These are phyloP conservation scores for Amphilophus citrinellus DNA, from an alignment of 2,113 vertebrate species.

Conservation along the genomic window DNA sequence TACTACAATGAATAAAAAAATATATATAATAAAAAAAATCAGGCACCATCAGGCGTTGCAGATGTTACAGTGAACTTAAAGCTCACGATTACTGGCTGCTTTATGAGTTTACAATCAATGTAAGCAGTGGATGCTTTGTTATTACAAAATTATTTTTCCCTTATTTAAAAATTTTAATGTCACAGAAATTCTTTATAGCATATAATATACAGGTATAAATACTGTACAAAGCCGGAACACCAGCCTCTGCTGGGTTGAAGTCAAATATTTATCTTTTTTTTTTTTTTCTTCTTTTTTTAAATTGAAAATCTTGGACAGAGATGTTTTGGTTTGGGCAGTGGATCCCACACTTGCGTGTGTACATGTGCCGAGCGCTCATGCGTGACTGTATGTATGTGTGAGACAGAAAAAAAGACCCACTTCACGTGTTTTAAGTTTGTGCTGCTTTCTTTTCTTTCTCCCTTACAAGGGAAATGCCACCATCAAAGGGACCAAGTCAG, in stretches of 20 bases:
- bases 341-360: constrained; percentile 28
- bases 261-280: constrained; percentile 82
- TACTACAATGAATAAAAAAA: constrained; percentile 17
- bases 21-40: not conserved
- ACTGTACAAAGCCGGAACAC: constrained; percentile 83
- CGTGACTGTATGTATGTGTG: constrained; percentile 50
- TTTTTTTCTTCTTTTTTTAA: constrained; percentile 7
- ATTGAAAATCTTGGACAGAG: constrained; percentile 66
- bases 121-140: constrained; percentile 75
- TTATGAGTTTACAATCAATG: constrained; percentile 81
- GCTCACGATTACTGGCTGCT: constrained; percentile 78
- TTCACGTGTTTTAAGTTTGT: constrained; percentile 75
- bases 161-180: constrained; percentile 84
- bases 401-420: constrained; percentile 68
- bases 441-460: constrained; percentile 68
- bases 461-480: constrained; percentile 61
- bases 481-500: constrained; percentile 82
- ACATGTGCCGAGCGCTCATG: constrained; percentile 44
- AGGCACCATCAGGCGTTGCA: constrained; percentile 44
- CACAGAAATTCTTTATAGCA: constrained; percentile 80
- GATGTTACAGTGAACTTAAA: constrained; percentile 61
- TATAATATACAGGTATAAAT: constrained; percentile 83
- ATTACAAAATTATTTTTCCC: constrained; percentile 72
- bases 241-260: constrained; percentile 83
- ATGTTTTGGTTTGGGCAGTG: constrained; percentile 58